These are phyloP conservation scores for Lophotriccus pileatus DNA, from an alignment of 2,797 vertebrate genomes.

Conservation along the genomic window DNA sequence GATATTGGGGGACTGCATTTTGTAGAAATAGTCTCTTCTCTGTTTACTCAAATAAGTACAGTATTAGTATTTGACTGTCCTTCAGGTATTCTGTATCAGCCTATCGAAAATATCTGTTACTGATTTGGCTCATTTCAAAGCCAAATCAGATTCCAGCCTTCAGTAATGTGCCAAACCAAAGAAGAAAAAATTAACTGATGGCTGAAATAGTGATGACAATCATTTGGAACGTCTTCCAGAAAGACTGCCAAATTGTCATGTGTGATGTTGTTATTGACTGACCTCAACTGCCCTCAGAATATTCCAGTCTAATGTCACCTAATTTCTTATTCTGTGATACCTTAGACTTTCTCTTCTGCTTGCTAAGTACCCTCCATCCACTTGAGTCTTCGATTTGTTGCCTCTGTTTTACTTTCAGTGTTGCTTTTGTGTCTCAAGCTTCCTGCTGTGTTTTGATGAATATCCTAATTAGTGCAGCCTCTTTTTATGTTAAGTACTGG, in stretches of 20 bases:
- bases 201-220: constrained; percentile 44
- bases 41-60: constrained; percentile 18
- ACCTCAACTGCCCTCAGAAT: constrained; percentile 34
- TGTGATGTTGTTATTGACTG: not conserved
- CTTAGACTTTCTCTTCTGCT: not conserved
- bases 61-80: constrained; percentile 39
- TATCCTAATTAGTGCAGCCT: not conserved
- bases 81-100: constrained; percentile 1
- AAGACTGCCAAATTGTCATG: constrained; percentile 16
- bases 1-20: constrained; percentile 12
- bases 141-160: not conserved
- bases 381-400: not conserved
- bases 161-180: constrained; percentile 2
- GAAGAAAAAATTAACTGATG: constrained; percentile 17
- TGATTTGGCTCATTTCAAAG: constrained; percentile 23
- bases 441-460: not conserved
- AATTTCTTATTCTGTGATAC: not conserved
- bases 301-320: not conserved
- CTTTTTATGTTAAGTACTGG: not conserved
- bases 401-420: not conserved
- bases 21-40: not conserved
- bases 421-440: not conserved
- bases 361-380: not conserved
- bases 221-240: constrained; percentile 28
- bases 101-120: not conserved